Evolutionary conservation across 35 echinoderm and acorn worm species (phyloP), one percentile per base, ranked within the genome.

Genomic region (Nesometra sesokonis): DNA sequence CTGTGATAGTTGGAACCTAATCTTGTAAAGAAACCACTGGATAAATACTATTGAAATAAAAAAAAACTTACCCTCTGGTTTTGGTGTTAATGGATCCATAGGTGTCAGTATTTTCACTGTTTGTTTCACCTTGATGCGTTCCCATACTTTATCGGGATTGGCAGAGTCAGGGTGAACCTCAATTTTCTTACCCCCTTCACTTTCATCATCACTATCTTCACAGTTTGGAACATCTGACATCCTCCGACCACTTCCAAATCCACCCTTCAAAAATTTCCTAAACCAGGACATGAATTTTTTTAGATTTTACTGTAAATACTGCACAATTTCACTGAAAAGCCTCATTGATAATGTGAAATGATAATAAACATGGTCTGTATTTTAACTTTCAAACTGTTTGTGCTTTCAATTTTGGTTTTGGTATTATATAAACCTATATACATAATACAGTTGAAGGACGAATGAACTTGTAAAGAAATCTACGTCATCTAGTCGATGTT

Each of bases 41-140:
- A 0, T 17, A 36, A 34, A 87, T 17, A 31, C 29, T 77, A 34
- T 37, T 11, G 84, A 33, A 84, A 47, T 88, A 8, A 37, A 31
- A 77, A n/a, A 32, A 89, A 37, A 46, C 80, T 57, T 85, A 97
- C 94, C 94, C 93, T 91, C 90, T 29, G 91, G 91, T 93, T 93
- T 97, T 0, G 91, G 94, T 32, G 77, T 93, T 27, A 38, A n/a
- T 33, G 94, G 86, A 78, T 93, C 80, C 21, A 89, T 76, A 5
- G 90, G 94, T 37, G 77, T 79, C 0, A 97, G 78, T 31, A 47
- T 86, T 8, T 93, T 86, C 0, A 90, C 86, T 32, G 79, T 88
- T 76, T 91, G 89, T 79, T 93, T 93, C 36, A 82, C 82, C 15
- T 86, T 85, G 19, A 97, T 76, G 19, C 76, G 85, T 19, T 97